These are phyloP conservation scores for Tigriopus japonicus DNA, from an alignment of 1,140 invertebrate genomes.

Conservation along the genomic window DNA sequence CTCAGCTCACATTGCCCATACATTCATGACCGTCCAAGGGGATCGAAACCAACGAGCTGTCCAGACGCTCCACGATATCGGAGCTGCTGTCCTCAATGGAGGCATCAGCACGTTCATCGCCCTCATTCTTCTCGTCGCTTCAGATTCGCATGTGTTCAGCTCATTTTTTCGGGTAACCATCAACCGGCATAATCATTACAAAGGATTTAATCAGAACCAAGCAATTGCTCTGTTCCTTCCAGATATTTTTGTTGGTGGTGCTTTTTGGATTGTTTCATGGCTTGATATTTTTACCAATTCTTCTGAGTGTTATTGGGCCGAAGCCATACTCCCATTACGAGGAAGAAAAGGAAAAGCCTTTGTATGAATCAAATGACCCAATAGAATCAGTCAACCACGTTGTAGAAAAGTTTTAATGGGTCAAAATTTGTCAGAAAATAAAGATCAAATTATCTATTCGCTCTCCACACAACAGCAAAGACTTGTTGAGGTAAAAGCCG, in stretches of 20 bases:
- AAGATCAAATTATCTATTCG: no score
- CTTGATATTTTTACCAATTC: slow-evolving; percentile 34
- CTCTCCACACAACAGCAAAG: no score
- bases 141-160: slow-evolving; percentile 51
- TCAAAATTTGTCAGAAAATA: no score
- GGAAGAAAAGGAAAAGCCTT: neutral
- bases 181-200: no score
- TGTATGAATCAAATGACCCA: no score
- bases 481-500: no score
- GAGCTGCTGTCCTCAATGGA: slow-evolving; percentile 54
- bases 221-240: slow-evolving; percentile 32
- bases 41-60: neutral
- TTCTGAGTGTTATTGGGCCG: slow-evolving; percentile 34
- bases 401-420: no score
- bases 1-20: slow-evolving; percentile 64
- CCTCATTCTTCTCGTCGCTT: slow-evolving; percentile 46
- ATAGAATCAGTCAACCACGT: no score
- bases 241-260: slow-evolving; percentile 27
- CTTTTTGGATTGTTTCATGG: slow-evolving; percentile 37
- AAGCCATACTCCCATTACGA: slow-evolving; percentile 25
- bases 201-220: no score
- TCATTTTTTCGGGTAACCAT: slow-evolving; percentile 45
- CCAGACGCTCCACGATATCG: slow-evolving; percentile 46
- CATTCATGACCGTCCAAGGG: slow-evolving; percentile 37
- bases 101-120: slow-evolving; percentile 55